Evolutionary conservation across 2,797 vertebrate genomes (phyloP).

Genomic region (Helostoma temminkii): DNA sequence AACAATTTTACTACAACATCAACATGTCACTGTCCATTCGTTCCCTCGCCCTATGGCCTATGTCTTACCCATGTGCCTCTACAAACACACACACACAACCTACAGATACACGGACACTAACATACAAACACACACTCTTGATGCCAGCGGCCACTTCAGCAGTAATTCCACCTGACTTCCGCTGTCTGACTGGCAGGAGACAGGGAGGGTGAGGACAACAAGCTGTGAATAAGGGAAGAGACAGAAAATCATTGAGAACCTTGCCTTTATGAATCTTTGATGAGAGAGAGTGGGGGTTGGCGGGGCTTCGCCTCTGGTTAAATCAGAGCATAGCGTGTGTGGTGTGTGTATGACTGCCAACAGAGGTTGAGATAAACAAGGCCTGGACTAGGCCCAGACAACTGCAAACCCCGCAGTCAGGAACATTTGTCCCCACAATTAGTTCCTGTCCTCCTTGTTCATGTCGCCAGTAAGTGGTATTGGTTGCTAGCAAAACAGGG

Average conservation of each 20-base stretch:
- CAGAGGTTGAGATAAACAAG: constrained; percentile 93
- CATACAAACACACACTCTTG: constrained; percentile 59
- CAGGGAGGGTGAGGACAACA: constrained; percentile 91
- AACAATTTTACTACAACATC: constrained; percentile 72
- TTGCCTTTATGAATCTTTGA: constrained; percentile 99
- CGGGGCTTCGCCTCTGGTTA: constrained; percentile 91
- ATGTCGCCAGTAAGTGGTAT: constrained; percentile 73
- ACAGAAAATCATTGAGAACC: constrained; percentile 99
- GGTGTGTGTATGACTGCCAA: constrained; percentile 91
- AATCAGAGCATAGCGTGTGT: constrained; percentile 91
- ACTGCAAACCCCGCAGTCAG: constrained; percentile 86
- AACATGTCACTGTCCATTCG: constrained; percentile 70
- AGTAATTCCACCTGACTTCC: constrained; percentile 93
- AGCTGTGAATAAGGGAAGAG: constrained; percentile 96
- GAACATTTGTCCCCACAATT: constrained; percentile 90
- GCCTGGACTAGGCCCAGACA: constrained; percentile 89
- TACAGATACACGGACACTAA: constrained; percentile 38
- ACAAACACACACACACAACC: constrained; percentile 29
- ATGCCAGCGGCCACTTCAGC: constrained; percentile 86
- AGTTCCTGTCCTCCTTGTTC: constrained; percentile 85
- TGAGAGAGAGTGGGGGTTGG: constrained; percentile 85
- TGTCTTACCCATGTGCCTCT: constrained; percentile 41
- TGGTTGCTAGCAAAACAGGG: constrained; percentile 53
- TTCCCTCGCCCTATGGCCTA: constrained; percentile 49
- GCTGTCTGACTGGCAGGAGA: constrained; percentile 90